Percentiles rank a stretch among this genome's conserved stretches.
Evolutionary conservation across 2,888 invertebrate species (phyloP).

Genomic region (Pecten maximus): DNA sequence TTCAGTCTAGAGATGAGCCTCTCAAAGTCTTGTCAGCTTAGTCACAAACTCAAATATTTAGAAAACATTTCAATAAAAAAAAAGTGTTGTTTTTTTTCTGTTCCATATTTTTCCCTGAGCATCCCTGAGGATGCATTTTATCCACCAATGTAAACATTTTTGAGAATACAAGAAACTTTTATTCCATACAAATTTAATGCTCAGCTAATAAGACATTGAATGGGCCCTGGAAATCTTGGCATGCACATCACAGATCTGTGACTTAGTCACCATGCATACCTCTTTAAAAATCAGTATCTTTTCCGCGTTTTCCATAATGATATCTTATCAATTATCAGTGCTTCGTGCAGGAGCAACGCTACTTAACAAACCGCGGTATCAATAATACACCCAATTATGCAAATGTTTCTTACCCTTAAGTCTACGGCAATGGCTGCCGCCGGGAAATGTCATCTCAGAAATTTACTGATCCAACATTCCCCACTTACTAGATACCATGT

Average conservation of each 20-base stretch:
- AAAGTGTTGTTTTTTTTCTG: not conserved
- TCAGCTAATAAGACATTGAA: not conserved
- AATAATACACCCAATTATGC: conserved; percentile 33
- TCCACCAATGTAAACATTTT: not conserved
- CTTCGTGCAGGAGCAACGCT: not conserved
- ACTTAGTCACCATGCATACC: not conserved
- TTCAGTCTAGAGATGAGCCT: not conserved
- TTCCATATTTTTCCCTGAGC: not conserved
- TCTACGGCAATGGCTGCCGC: not conserved
- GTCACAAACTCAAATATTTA: not conserved
- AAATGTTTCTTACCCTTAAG: conserved; percentile 20
- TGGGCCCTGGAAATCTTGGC: not conserved
- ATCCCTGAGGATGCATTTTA: not conserved
- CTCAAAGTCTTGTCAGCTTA: not conserved
- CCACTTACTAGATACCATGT: not conserved
- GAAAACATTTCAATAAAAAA: not conserved
- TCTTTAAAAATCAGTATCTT: not conserved
- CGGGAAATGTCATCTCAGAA: not conserved
- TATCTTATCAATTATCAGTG: conserved; percentile 16
- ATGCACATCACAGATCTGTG: not conserved
- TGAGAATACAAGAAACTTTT: not conserved
- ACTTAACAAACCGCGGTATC: not conserved
- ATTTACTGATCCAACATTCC: not conserved
- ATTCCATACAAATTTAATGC: not conserved
- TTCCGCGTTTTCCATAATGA: not conserved